phyloP scores from a whole-genome alignment of 2,113 vertebrate genomes.

The Ictalurus furcatus region DNA sequence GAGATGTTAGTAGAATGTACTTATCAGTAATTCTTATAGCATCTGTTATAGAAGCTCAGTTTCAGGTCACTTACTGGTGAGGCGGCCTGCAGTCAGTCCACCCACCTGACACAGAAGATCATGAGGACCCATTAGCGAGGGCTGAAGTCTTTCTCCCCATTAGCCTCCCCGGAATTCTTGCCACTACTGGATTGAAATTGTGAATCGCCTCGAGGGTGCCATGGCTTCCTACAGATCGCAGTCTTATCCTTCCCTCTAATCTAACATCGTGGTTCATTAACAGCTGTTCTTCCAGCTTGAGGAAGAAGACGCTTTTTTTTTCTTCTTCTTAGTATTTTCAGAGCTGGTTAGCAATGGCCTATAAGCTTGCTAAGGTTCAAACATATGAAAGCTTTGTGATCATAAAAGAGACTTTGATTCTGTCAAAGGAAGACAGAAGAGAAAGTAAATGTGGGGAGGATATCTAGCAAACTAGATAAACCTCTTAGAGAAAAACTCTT shows the following conservation, averaged over 20 bases:
- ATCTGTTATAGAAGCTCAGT: neutral
- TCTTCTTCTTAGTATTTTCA: neutral
- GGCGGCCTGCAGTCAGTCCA: neutral
- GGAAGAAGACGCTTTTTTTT: neutral
- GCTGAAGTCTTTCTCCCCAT: conserved; percentile 22
- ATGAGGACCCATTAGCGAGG: neutral
- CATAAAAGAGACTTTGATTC: conserved; percentile 51
- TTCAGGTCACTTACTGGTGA: neutral
- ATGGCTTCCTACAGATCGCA: neutral
- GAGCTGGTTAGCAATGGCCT: conserved; percentile 17
- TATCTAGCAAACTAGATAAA: conserved; percentile 23
- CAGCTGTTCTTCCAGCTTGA: conserved; percentile 27
- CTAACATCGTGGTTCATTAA: conserved; percentile 7
- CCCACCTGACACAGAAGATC: neutral
- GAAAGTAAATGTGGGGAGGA: conserved; percentile 4
- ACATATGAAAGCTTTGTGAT: conserved; percentile 49
- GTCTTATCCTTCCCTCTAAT: conserved; percentile 24
- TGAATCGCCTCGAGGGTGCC: neutral
- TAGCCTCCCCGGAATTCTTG: conserved; percentile 31
- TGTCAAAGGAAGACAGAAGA: conserved; percentile 13
- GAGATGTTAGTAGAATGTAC: neutral
- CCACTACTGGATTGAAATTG: conserved; percentile 46
- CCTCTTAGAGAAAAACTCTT: conserved; percentile 19
- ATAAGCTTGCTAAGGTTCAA: conserved; percentile 30
- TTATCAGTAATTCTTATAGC: neutral